Evolutionary conservation across 2,797 vertebrate species (phyloP).

Genomic region (Characodon lateralis): DNA sequence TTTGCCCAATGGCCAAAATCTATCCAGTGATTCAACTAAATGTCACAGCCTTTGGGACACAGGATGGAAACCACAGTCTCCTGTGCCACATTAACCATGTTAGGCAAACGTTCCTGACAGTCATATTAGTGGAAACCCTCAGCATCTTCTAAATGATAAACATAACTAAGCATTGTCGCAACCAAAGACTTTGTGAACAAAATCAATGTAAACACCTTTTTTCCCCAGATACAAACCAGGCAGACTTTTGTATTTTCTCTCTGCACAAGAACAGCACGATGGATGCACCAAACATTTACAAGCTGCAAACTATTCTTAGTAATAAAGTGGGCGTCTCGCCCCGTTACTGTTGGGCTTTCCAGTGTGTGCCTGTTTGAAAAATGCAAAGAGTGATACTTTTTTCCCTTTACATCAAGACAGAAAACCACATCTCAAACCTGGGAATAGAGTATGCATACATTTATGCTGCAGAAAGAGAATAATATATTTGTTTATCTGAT

Average conservation of each 20-base stretch:
- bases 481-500: too few species aligned
- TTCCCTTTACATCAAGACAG: neutral
- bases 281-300: slow-evolving; percentile 24
- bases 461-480: neutral
- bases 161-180: neutral
- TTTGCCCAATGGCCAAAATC: too few species aligned
- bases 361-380: slow-evolving; percentile 34
- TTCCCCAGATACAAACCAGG: slow-evolving; percentile 15
- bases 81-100: too few species aligned
- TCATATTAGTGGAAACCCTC: too few species aligned
- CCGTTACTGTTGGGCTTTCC: slow-evolving; percentile 59
- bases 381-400: neutral
- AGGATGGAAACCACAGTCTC: too few species aligned
- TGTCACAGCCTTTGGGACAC: too few species aligned
- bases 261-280: slow-evolving; percentile 20
- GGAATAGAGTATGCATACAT: neutral
- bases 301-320: slow-evolving; percentile 56
- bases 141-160: neutral
- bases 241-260: slow-evolving; percentile 11
- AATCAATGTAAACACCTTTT: slow-evolving; percentile 8
- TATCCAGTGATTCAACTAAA: too few species aligned
- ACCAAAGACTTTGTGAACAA: neutral
- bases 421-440: slow-evolving; percentile 30
- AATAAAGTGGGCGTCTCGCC: slow-evolving; percentile 57
- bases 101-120: too few species aligned